A percentile compares a stretch with the other conserved stretches of the same genome.
These are phyloP conservation scores for Sigmodon hispidus DNA, from an alignment of 2,113 vertebrate species.

Conservation along the genomic window DNA sequence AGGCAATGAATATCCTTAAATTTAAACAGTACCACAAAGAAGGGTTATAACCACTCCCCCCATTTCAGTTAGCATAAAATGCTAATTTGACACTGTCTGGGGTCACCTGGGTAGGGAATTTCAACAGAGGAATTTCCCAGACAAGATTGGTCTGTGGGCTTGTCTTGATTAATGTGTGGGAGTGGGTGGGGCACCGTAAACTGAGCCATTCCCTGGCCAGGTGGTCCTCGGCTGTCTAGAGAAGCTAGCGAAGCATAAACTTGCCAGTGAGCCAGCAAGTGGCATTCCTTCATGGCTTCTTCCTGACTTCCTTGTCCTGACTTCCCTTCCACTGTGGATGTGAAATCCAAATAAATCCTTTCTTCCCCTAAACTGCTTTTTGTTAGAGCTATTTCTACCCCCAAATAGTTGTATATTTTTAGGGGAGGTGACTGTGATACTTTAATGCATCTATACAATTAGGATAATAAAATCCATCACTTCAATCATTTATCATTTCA, in stretches of 20 bases:
- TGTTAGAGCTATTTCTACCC: background rate
- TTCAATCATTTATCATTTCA: background rate
- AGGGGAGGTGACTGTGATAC: background rate
- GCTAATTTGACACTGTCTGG: background rate
- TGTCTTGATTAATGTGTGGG: background rate
- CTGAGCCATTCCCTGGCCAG: background rate
- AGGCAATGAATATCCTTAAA: background rate
- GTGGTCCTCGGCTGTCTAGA: background rate
- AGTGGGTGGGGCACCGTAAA: background rate
- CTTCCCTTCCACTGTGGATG: background rate
- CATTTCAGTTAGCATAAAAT: background rate
- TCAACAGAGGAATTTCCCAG: background rate
- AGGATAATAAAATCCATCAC: background rate
- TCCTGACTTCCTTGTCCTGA: background rate
- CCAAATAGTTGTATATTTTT: background rate
- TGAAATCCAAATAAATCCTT: background rate
- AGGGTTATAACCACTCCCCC: background rate
- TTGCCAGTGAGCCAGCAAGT: background rate
- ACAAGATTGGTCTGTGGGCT: background rate
- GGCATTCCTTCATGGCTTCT: background rate
- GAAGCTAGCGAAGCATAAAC: background rate
- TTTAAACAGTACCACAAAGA: constrained; percentile 36
- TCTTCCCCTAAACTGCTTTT: background rate
- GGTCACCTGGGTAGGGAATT: background rate
- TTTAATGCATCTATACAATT: background rate